These are phyloP conservation scores for Drosophila obscura DNA, from an alignment of 1,140 invertebrate genomes.

Conservation along the genomic window DNA sequence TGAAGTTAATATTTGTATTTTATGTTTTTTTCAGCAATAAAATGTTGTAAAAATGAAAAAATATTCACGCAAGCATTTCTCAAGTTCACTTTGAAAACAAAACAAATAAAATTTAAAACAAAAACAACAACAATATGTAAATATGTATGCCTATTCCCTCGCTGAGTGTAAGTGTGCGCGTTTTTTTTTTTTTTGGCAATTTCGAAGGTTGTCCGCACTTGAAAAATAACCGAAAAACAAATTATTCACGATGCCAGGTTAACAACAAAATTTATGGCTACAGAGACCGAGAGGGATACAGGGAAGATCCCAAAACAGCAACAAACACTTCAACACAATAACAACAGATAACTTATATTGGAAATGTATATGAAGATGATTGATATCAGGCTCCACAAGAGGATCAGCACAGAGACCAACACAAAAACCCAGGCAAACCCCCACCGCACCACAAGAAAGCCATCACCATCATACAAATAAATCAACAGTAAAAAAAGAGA, in stretches of 20 bases:
- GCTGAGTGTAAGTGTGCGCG: slow-evolving; percentile 61
- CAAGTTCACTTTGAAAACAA: slow-evolving; percentile 25
- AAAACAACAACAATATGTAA: slow-evolving; percentile 26
- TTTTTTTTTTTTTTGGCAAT: slow-evolving; percentile 30
- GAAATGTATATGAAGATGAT: too few relatives aligned
- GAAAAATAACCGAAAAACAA: slow-evolving; percentile 24
- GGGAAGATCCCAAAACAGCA: too few relatives aligned
- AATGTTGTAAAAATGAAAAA: slow-evolving; percentile 9
- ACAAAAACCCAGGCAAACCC: slow-evolving; percentile 50
- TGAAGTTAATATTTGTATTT: not conserved
- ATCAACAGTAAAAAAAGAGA: slow-evolving; percentile 16
- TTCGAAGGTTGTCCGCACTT: slow-evolving; percentile 55
- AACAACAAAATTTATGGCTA: slow-evolving; percentile 55
- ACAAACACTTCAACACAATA: too few relatives aligned
- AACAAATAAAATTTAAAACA: slow-evolving; percentile 23
- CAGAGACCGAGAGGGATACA: slow-evolving; percentile 4
- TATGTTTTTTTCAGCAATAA: not conserved
- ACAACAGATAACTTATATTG: too few relatives aligned
- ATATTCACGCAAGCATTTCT: slow-evolving; percentile 4
- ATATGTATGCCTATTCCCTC: slow-evolving; percentile 34
- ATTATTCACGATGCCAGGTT: slow-evolving; percentile 50
- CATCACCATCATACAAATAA: not conserved
- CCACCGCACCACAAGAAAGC: slow-evolving; percentile 24
- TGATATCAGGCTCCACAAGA: too few relatives aligned
- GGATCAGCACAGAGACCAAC: not conserved